Percentiles rank a stretch among this genome's conserved stretches.
These are phyloP conservation scores for Oreocharis arfaki DNA, from an alignment of 2,113 vertebrate genomes.

Conservation along the genomic window DNA sequence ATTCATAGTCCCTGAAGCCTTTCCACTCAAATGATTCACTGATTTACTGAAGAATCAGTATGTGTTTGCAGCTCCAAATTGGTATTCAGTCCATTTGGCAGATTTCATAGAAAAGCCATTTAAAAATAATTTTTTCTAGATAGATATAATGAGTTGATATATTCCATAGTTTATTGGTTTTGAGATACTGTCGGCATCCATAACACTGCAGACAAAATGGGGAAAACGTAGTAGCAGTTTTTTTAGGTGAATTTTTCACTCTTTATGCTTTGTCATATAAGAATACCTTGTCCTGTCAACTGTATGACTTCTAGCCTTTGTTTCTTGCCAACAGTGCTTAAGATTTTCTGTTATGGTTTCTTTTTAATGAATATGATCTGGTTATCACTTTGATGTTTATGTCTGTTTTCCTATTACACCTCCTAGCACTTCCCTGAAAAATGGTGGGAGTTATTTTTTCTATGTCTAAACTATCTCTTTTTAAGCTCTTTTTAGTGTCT, in stretches of 20 bases:
- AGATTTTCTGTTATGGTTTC: neutral
- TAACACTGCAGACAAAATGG: neutral
- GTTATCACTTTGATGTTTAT: neutral
- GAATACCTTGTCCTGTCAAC: neutral
- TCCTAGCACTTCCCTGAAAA: neutral
- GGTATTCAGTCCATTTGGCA: neutral
- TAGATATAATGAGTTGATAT: neutral
- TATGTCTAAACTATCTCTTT: neutral
- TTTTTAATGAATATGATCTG: neutral
- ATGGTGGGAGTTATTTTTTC: neutral
- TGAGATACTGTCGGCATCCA: neutral
- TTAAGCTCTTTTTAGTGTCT: neutral
- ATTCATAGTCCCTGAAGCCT: neutral
- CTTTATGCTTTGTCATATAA: neutral
- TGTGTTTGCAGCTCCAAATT: neutral
- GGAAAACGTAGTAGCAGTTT: neutral
- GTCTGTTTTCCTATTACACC: neutral
- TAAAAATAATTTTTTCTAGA: neutral
- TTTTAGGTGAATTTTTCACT: neutral
- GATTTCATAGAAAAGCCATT: neutral
- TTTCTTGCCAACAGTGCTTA: neutral
- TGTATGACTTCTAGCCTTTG: neutral
- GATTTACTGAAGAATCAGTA: neutral
- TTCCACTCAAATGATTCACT: neutral
- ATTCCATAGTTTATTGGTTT: neutral